Conservation (phyloP, 2,888 invertebrate species). For the Tiphia femorata region DNA sequence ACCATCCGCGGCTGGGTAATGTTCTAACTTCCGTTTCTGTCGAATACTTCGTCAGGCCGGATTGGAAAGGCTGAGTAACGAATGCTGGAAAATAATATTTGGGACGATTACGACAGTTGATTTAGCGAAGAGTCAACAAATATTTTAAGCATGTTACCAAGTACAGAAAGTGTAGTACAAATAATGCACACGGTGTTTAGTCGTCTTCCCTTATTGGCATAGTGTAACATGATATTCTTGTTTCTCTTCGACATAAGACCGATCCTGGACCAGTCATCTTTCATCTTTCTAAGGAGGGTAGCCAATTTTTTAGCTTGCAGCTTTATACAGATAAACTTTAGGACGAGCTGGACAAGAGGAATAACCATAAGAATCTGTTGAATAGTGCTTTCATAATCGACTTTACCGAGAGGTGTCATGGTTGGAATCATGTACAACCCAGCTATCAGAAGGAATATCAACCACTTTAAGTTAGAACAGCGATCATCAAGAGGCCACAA, state of each 20-base stretch:
- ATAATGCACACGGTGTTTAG: slow-evolving; percentile 5
- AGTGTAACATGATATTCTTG: slow-evolving; percentile 5
- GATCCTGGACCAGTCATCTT: slow-evolving; percentile 11
- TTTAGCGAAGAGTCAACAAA: not conserved
- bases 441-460: slow-evolving; percentile 4
- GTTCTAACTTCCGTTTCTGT: slow-evolving; percentile 13
- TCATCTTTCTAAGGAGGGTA: slow-evolving; percentile 5
- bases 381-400: slow-evolving; percentile 12
- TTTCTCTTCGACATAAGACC: slow-evolving; percentile 1
- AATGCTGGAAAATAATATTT: not conserved
- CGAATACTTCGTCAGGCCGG: not conserved
- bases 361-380: not conserved
- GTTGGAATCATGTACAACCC: not conserved
- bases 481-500: slow-evolving; percentile 21
- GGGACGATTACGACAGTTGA: no score
- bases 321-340: slow-evolving; percentile 8
- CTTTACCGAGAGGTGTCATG: no score
- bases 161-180: not conserved
- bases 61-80: not conserved
- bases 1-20: slow-evolving; percentile 19
- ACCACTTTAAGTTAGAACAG: slow-evolving; percentile 10
- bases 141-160: not conserved
- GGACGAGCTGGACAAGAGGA: not conserved
- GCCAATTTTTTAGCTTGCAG: slow-evolving; percentile 2
- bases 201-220: slow-evolving; percentile 7